Conservation (phyloP, 2,888 invertebrate species). For the Heliconius ethilla region DNA sequence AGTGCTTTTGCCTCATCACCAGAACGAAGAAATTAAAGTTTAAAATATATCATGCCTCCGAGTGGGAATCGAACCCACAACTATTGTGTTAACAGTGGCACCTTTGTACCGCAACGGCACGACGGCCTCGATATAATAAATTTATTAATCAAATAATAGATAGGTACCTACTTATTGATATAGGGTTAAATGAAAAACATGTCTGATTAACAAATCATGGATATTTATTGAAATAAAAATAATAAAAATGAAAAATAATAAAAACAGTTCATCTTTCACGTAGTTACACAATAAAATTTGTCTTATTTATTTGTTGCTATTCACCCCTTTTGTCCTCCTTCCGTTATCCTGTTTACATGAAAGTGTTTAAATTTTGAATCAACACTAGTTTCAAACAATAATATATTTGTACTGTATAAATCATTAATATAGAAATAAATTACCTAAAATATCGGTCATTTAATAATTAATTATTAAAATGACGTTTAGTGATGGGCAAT, state of each 20-base stretch:
- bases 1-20: background rate
- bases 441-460: background rate
- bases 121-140: background rate
- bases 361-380: slow-evolving; percentile 17
- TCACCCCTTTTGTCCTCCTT: slow-evolving; percentile 64
- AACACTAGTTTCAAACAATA: slow-evolving; percentile 12
- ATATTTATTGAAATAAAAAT: slow-evolving; percentile 83
- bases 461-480: background rate
- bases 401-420: background rate
- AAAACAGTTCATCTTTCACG: slow-evolving; percentile 81
- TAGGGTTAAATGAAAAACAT: slow-evolving; percentile 62
- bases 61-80: background rate
- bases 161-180: background rate
- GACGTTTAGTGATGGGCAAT: slow-evolving; percentile 17
- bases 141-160: too few species aligned
- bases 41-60: background rate
- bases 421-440: background rate
- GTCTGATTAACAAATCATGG: slow-evolving; percentile 80
- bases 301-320: slow-evolving; percentile 73
- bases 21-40: background rate
- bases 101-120: background rate
- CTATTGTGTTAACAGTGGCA: background rate
- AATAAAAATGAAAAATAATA: slow-evolving; percentile 82
- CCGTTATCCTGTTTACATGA: slow-evolving; percentile 34
- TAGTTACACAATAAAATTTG: slow-evolving; percentile 81